Base-by-base conservation (phyloP, 2,888 invertebrate genomes). In the Mythimna albipuncta region DNA sequence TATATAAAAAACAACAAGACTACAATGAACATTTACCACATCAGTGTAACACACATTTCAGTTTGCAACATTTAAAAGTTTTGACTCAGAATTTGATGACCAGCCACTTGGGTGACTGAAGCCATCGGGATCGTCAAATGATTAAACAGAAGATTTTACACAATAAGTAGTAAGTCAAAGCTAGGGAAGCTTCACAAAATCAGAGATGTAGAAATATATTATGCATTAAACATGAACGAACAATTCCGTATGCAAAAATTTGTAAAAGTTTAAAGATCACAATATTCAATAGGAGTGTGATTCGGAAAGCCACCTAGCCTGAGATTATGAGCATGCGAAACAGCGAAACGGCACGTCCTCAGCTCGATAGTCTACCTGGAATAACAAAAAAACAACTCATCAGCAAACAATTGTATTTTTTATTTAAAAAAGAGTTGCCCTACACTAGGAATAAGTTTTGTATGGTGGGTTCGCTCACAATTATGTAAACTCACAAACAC, bases 331-430 rank as follows among this genome's bases (percentile, higher is more conserved):
- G 90, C 89, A 88, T 87, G 89, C 88, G 83, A 84, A 85, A 88
- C 87, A 85, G 88, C 87, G 77, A 83, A 85, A 85, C 76, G 78
- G 72, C 75, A 75, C 67, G 54, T 71, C 85, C 64, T 75, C 81
- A 72, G 77, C 82, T 83, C 77, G 84, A 75, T 89, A 85, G 88
- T 93, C 92, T 95, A 95, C 92, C 95, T 95, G 94, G 44, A 89
- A 93, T 57, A 9, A 72, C 4, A 3, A 58, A 26, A 72, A 71
- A 58, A 55, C 5, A 11, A 9, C 21, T 32, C 16, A 13, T 72
- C 10, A 59, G 32, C 32, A 57, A 26, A 26, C 26, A 26, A 26
- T 26, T 26, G 26, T 26, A 26, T 1, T 26, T 26, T 26, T 26
- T 26, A 26, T 26, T 26, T 26, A 26, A 26, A 26, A 26, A 26